Evolutionary conservation across 37 sponge, comb jelly and placozoan species (phyloP).

Genomic region (Crambe crambe): DNA sequence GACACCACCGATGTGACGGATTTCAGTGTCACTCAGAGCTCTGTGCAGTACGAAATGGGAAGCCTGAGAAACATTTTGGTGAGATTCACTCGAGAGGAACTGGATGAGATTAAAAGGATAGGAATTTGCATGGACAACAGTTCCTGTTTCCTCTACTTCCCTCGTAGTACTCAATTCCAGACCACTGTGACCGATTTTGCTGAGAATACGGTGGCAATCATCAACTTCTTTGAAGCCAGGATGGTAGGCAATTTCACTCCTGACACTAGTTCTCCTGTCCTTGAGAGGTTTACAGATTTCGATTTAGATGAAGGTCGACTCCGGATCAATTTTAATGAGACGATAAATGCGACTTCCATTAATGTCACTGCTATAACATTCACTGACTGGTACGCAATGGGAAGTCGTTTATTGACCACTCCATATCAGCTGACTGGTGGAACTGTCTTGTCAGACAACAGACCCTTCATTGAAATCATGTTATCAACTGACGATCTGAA

Average conservation of each 20-base stretch:
- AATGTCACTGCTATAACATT: slow-evolving; percentile 44
- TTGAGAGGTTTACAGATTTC: slow-evolving; percentile 57
- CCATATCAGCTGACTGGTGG: slow-evolving; percentile 50
- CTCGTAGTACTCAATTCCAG: not conserved
- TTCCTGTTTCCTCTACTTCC: slow-evolving; percentile 61
- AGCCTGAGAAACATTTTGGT: slow-evolving; percentile 41
- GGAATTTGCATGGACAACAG: slow-evolving; percentile 47
- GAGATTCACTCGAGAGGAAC: slow-evolving; percentile 39
- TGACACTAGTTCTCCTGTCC: slow-evolving; percentile 71
- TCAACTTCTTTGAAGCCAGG: slow-evolving; percentile 8
- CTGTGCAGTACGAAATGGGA: not conserved
- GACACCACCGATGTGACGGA: not conserved
- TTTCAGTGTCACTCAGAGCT: not conserved
- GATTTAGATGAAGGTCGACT: slow-evolving; percentile 71
- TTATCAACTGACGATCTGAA: slow-evolving; percentile 58
- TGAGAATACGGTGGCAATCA: slow-evolving; percentile 47
- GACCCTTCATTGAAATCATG: slow-evolving; percentile 28
- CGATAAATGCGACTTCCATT: slow-evolving; percentile 64
- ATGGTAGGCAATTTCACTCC: slow-evolving; percentile 36
- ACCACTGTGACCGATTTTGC: slow-evolving; percentile 59
- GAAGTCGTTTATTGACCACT: not conserved
- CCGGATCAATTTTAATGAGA: slow-evolving; percentile 74
- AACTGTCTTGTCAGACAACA: slow-evolving; percentile 39
- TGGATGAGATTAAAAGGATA: slow-evolving; percentile 77
- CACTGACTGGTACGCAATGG: slow-evolving; percentile 29